phyloP scores from a whole-genome alignment of 1,140 invertebrate genomes.

The Heliconius himera region DNA sequence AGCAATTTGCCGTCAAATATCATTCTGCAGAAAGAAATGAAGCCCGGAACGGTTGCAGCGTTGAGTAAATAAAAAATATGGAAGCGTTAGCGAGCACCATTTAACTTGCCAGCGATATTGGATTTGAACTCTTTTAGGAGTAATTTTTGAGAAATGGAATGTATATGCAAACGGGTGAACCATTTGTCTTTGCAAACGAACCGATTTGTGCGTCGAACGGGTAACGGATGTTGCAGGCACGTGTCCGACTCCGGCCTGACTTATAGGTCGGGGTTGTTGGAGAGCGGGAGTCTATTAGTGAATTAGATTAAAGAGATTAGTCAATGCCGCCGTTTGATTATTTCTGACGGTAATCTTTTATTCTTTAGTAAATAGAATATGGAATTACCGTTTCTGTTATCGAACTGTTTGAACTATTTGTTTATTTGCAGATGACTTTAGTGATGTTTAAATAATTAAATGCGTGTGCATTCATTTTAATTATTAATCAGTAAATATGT shows the following conservation, averaged over 20 bases:
- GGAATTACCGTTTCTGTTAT: neutral
- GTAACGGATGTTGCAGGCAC: conserved; percentile 74
- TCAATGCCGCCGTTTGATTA: conserved; percentile 30
- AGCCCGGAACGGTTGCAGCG: conserved; percentile 26
- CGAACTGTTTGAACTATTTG: neutral
- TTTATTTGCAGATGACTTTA: neutral
- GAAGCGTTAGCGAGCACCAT: conserved; percentile 38
- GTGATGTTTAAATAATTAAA: neutral
- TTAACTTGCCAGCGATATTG: conserved; percentile 58
- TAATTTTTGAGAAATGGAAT: conserved; percentile 74
- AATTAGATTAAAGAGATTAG: conserved; percentile 51
- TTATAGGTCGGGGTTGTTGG: conserved; percentile 68
- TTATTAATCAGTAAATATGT: neutral
- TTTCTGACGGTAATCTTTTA: conserved; percentile 1
- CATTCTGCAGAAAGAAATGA: conserved; percentile 24
- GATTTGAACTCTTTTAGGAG: conserved; percentile 66
- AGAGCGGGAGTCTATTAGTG: conserved; percentile 61
- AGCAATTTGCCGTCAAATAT: conserved; percentile 48
- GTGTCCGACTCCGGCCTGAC: conserved; percentile 65
- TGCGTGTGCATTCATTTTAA: neutral
- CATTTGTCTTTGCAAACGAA: conserved; percentile 80
- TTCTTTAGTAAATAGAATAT: neutral
- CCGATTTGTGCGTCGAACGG: conserved; percentile 76
- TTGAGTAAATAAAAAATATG: conserved; percentile 51
- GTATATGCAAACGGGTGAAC: conserved; percentile 62